Evolutionary conservation across 2,888 invertebrate species (phyloP), one percentile per base, ranked within the genome.

Genomic region (Ypsolopha sequella): DNA sequence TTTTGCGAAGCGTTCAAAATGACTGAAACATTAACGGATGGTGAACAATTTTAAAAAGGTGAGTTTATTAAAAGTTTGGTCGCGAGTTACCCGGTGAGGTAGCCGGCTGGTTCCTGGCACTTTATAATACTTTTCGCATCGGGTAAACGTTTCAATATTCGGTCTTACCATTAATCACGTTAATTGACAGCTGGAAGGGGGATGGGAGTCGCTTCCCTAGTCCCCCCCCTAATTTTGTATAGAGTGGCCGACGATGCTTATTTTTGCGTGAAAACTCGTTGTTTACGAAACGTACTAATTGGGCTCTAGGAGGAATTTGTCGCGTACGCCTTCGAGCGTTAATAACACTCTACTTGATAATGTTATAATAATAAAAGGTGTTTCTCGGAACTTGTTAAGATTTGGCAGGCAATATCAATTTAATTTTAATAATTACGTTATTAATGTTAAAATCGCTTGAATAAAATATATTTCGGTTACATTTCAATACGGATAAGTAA

Each of bases 131-230:
- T 56, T 78, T 80, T 74, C 70, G 72, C 70, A 70, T 69, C 69
- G 75, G 78, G 78, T 80, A 79, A 80, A 80, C 80, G 80, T 80
- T 86, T 81, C 81, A 82, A 85, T 86, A 82, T 82, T 80, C 77
- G 66, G 68, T 70, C 70, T 70, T 65, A 77, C 77, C 84, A 86
- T 85, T 86, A 82, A 85, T 85, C 84, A 82, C 72, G 66, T 71
- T 82, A 85, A 86, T 85, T 86, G 86, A 85, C 85, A 79, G 71
- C 35, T 47, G 36, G 66, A 71, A 70, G 74, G 66, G 76, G 73
- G 65, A 68, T 73, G 52, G 33, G 48, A n/a, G 36, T 34, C 14
- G 65, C 66, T 41, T 47, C 66, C 67, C 61, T 58, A 50, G 54
- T 49, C 56, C 50, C 41, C 53, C n/a, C 43, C 41, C 49, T 49